These are phyloP conservation scores for Sesia bembeciformis DNA, from an alignment of 2,888 invertebrate species.

Conservation along the genomic window DNA sequence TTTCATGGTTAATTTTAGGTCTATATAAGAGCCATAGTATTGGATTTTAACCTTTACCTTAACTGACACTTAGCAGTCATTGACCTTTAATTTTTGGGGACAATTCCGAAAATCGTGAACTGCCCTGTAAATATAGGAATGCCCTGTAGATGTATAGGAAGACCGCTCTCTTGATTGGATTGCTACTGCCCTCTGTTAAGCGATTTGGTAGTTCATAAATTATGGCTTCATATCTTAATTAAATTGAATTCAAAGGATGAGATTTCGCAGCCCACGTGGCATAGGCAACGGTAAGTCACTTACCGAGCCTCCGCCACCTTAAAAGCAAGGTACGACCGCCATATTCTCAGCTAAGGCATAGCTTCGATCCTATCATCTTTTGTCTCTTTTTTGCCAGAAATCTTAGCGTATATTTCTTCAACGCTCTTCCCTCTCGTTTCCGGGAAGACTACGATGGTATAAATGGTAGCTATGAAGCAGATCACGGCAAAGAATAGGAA, in stretches of 20 bases:
- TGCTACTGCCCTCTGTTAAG: too few species aligned
- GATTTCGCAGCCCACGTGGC: too few species aligned
- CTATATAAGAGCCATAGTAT: neutral
- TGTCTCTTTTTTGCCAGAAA: slow-evolving; percentile 30
- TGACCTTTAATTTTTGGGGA: neutral
- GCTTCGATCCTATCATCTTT: slow-evolving; percentile 21
- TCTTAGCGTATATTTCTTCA: slow-evolving; percentile 53
- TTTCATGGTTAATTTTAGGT: too few species aligned
- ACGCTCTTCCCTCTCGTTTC: slow-evolving; percentile 55
- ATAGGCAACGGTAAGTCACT: too few species aligned
- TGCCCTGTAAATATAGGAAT: neutral
- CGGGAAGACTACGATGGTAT: slow-evolving; percentile 46
- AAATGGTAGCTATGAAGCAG: slow-evolving; percentile 46
- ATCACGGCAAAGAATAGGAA: slow-evolving; percentile 53
- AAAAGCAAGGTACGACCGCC: too few species aligned
- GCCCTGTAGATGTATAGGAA: too few species aligned
- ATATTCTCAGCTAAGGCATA: neutral
- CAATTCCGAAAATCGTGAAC: neutral
- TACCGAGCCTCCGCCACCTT: too few species aligned
- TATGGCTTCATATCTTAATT: too few species aligned
- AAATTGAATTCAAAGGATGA: too few species aligned
- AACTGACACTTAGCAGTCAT: neutral
- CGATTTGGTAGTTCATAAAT: too few species aligned
- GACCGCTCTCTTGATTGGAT: too few species aligned
- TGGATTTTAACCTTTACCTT: neutral